Evolutionary conservation across 2,888 invertebrate genomes (phyloP).

Genomic region (Tigriopus californicus): DNA sequence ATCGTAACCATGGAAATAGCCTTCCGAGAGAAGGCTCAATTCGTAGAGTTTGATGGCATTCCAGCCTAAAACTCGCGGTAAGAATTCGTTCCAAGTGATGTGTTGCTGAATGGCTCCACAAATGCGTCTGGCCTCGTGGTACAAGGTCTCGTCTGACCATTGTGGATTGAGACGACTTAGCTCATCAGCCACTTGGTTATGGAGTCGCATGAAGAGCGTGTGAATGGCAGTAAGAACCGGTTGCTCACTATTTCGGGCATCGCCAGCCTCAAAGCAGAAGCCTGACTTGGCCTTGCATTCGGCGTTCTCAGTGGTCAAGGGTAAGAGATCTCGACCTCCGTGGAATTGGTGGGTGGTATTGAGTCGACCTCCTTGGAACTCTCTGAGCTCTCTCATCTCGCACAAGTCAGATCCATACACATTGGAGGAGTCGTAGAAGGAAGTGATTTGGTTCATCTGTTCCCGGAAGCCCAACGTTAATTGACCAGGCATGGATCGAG

Average conservation of each 20-base stretch:
- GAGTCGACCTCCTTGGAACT: slow-evolving; percentile 26
- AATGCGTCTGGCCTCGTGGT: slow-evolving; percentile 57
- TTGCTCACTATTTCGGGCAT: slow-evolving; percentile 78
- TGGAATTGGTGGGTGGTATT: slow-evolving; percentile 26
- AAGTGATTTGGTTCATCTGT: slow-evolving; percentile 34
- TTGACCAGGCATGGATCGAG: slow-evolving; percentile 34
- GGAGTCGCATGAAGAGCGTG: slow-evolving; percentile 68
- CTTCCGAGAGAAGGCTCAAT: slow-evolving; percentile 55
- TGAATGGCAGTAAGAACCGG: slow-evolving; percentile 72
- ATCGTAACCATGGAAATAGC: slow-evolving; percentile 71
- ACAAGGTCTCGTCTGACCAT: slow-evolving; percentile 71
- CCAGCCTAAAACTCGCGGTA: slow-evolving; percentile 76
- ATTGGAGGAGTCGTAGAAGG: slow-evolving; percentile 31
- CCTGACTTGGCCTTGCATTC: slow-evolving; percentile 31
- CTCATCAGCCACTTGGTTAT: slow-evolving; percentile 67
- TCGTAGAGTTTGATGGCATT: slow-evolving; percentile 72
- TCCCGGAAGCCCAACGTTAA: slow-evolving; percentile 32
- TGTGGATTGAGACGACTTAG: slow-evolving; percentile 63
- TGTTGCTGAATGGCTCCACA: slow-evolving; percentile 59
- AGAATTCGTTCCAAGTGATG: slow-evolving; percentile 65
- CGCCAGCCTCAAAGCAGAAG: slow-evolving; percentile 37
- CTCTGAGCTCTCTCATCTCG: slow-evolving; percentile 28
- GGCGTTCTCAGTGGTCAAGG: slow-evolving; percentile 28
- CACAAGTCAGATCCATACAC: slow-evolving; percentile 34
- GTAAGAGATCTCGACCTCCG: slow-evolving; percentile 28